Percentiles rank a stretch among this genome's conserved stretches.
phyloP scores from a whole-genome alignment of 1,140 invertebrate genomes.

The Himalopsyche phryganea region DNA sequence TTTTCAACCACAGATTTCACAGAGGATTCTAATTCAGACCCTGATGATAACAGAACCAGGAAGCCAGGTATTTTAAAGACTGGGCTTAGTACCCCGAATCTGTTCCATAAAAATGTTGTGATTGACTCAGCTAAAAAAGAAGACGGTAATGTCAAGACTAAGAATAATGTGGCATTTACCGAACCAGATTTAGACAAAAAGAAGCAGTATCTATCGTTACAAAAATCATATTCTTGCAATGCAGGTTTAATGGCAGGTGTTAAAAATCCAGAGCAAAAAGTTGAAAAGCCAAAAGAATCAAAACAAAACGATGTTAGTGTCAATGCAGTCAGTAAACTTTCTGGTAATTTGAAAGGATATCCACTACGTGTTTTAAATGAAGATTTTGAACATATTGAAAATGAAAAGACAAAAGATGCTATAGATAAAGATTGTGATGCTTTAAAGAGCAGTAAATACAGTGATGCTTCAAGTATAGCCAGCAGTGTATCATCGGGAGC shows the following conservation, averaged over 20 bases:
- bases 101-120: constrained; percentile 40
- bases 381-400: constrained; percentile 32
- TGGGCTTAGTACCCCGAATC: constrained; percentile 44
- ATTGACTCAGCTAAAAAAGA: constrained; percentile 37
- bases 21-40: constrained; percentile 25
- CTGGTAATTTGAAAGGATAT: constrained; percentile 28
- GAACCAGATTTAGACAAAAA: constrained; percentile 35
- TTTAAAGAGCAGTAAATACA: constrained; percentile 14
- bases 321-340: constrained; percentile 5
- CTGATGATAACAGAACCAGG: constrained; percentile 35
- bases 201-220: constrained; percentile 45
- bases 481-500: constrained; percentile 8
- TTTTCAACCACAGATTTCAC: constrained; percentile 43
- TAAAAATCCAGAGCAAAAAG: too few species aligned
- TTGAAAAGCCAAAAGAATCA: not conserved
- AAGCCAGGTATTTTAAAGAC: constrained; percentile 41
- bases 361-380: constrained; percentile 45
- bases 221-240: constrained; percentile 50
- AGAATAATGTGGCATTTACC: constrained; percentile 2
- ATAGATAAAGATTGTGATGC: constrained; percentile 17
- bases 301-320: not conserved
- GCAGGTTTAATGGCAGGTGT: constrained; percentile 41
- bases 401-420: constrained; percentile 16
- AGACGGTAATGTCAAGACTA: constrained; percentile 34
- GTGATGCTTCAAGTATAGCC: constrained; percentile 17